Base-by-base conservation (phyloP, 2,113 vertebrate species). In the Toxotes jaculatrix region DNA sequence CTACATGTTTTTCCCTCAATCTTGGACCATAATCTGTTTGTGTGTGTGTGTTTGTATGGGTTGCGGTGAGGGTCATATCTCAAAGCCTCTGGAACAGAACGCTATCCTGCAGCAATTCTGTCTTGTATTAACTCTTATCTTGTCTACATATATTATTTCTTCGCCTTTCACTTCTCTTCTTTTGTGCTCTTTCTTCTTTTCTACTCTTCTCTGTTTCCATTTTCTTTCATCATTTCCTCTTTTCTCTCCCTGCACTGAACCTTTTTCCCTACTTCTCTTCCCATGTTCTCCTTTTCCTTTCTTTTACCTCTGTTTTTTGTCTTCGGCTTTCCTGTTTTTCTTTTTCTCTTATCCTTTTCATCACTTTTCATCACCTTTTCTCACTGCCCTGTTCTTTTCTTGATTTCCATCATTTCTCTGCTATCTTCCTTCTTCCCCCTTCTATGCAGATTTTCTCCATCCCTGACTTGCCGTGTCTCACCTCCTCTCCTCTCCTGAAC, bases 1-100 rank as follows among this genome's bases (percentile, higher is more conserved):
- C 80, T 88, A 75, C 90, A 91, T 90, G 89, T 89, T 88, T 77
- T 68, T 85, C 43, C 69, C 86, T 80, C 82, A 86, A 84, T 90
- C 86, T 87, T 79, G 31, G 65, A 21, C 21, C 23, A 9, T 89
- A 84, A 87, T 88, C 56, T 85, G 71, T 82, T 45, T 81, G 53
- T 71, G 66, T 72, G 66, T 72, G 60, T 69, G 60, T 69, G 40
- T 85, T 13, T 56, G 69, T 31, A 0, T 51, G 73, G 34, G 67
- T 64, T 38, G 51, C 40, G 36, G 17, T 34, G 23, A 60, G 56
- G 79, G 85, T 83, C 83, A 83, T 85, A 66, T 88, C 64, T 53
- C 67, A 53, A 77, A 62, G 66, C 23, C 62, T 12, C 55, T 23
- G 45, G 38, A 80, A 80, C 27, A 80, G 42, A 81, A 77, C 82